Evolutionary conservation across 2,888 invertebrate species (phyloP), one percentile per base, ranked within the genome.

Genomic region (Acronicta aceris): DNA sequence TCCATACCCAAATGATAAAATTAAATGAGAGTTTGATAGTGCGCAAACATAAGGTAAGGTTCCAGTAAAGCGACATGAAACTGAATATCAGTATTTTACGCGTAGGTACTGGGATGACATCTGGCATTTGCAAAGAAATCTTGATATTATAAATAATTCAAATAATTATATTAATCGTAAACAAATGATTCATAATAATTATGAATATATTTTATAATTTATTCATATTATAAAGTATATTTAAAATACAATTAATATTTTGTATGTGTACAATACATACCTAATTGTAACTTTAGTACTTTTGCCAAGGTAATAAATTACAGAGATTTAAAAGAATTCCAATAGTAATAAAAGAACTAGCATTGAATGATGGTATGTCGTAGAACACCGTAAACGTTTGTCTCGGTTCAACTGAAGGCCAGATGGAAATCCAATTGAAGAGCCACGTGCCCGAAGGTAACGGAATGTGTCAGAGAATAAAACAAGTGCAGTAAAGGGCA

Each of bases 381-480:
- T 64, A 70, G 64, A 70, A 49, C 59, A 76, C 68, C 76, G 73
- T 73, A 73, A 73, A 68, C 60, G 64, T 66, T 70, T 59, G 67
- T 73, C 79, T 71, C 67, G 64, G 67, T 65, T 59, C 48, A 60
- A 52, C 53, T 53, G 68, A 74, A 78, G 77, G 79, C 38, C 76
- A 60, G 57, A 65, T 74, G 60, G 62, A 56, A 71, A 76, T 73
- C 53, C 65, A 70, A 72, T 67, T 74, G 70, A 59, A 69, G 59
- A 61, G 66, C 81, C 87, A 88, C 84, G 83, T 85, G 87, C 72
- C 38, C 69, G 70, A 78, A 80, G 79, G 81, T 84, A 83, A 83
- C 84, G 87, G 88, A 88, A 87, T 86, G 84, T 81, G 81, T 83
- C 85, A 74, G 76, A 78, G 63, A 81, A 79, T 78, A 77, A 82